Base-by-base conservation (phyloP, 1,140 invertebrate genomes). In the Ectropis grisescens region DNA sequence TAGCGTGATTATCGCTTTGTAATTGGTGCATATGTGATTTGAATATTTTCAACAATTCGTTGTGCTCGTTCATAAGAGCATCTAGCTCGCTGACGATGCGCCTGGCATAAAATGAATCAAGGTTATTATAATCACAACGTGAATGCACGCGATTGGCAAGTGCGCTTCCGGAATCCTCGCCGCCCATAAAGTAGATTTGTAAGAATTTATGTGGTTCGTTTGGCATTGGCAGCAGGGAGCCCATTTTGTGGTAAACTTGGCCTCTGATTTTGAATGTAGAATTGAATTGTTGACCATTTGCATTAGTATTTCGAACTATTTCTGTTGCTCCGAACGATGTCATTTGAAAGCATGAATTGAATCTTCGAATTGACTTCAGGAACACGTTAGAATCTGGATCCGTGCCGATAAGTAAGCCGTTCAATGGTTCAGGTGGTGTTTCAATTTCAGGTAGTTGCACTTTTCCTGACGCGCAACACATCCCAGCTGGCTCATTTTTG, bases 31-130 rank as follows among this genome's bases (percentile, higher is more conserved):
- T 24, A 9, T 15, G 15, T 0, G 29, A 69, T 59, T 61, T 81
- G 33, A 82, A 84, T 35, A 64, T 32, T 36, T 24, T 34, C 34
- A 81, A 33, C 22, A 75, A 75, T 30, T 52, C 13, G 40, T 79
- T 69, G 37, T 74, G 37, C 35, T 65, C 1, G 65, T 78, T 49
- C 24, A 79, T 45, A 22, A 78, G 44, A 5, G 29, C 46, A 57
- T 72, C 62, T 25, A 79, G 40, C 47, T 52, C 30, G 61, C 37
- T 33, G n/a, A 26, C 19, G 19, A 22, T 22, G 19, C 19, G 19
- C 9, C 9, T 22, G 19, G 19, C 19, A 22, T 5, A 22, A 22
- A 22, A 22, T 22, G 19, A 22, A 22, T 22, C 19, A 22, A 22
- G 19, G 24, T 22, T 31, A 29, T 41, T 49, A 23, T 39, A 24